Conservation (phyloP, 2,113 vertebrate genomes). For the Cryptomyrus ogoouensis region DNA sequence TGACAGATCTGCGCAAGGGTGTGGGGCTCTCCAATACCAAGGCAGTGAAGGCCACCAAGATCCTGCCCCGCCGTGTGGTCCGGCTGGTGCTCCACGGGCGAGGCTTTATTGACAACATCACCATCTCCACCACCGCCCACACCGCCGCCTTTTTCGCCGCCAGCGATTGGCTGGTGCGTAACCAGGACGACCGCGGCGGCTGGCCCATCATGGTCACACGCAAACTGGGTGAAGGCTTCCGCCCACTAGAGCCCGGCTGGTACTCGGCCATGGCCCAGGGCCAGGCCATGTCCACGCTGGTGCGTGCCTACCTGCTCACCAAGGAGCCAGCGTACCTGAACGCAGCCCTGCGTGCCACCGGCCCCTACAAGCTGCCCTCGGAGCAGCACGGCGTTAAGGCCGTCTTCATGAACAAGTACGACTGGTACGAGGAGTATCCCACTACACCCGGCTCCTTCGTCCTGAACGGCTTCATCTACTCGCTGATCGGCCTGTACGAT, state of each 20-base stretch:
- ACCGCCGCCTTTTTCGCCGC: conserved; percentile 91
- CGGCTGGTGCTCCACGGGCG: conserved; percentile 70
- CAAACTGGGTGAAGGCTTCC: conserved; percentile 90
- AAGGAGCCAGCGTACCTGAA: conserved; percentile 77
- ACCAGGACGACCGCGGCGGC: conserved; percentile 89
- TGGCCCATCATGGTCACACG: conserved; percentile 97
- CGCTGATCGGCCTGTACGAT: conserved; percentile 87
- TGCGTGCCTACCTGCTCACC: conserved; percentile 85
- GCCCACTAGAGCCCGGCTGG: conserved; percentile 88
- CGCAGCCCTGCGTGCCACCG: conserved; percentile 78
- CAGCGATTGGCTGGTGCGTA: conserved; percentile 85
- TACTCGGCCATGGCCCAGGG: conserved; percentile 98
- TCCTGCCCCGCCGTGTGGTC: conserved; percentile 83
- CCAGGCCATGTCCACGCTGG: conserved; percentile 92
- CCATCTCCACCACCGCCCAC: conserved; percentile 86
- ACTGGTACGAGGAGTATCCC: conserved; percentile 98
- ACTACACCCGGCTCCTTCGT: conserved; percentile 93
- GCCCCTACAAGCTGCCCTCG: conserved; percentile 79
- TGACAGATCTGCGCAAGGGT: conserved; percentile 91
- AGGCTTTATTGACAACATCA: conserved; percentile 84
- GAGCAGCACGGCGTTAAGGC: conserved; percentile 89
- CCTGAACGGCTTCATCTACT: conserved; percentile 96
- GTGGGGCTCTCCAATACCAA: conserved; percentile 95
- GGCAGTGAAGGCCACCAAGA: conserved; percentile 90
- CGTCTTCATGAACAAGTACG: conserved; percentile 85